Conservation (phyloP, 2,797 vertebrate species). For the Mus caroli region DNA sequence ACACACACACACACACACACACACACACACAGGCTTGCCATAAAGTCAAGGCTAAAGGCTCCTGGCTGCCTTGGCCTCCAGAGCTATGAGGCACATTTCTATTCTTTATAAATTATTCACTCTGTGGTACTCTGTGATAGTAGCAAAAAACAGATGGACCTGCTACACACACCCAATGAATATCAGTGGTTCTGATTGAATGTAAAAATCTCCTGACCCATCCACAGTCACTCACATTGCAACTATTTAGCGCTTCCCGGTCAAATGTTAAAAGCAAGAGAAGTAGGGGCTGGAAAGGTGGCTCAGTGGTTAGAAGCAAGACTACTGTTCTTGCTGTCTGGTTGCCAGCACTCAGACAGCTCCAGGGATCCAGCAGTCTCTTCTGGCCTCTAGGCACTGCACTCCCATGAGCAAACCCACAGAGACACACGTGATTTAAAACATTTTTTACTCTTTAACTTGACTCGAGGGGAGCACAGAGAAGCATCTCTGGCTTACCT, state of each 20-base stretch:
- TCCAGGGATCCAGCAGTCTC: neutral
- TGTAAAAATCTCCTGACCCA: neutral
- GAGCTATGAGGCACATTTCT: neutral
- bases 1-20: too few species aligned
- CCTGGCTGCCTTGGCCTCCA: neutral
- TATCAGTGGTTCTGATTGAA: neutral
- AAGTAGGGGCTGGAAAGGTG: neutral
- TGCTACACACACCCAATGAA: neutral
- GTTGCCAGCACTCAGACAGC: neutral
- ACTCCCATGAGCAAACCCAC: neutral
- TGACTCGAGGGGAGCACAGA: neutral
- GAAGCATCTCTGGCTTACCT: neutral
- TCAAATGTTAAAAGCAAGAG: constrained; percentile 3
- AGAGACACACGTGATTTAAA: neutral
- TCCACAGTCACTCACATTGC: neutral
- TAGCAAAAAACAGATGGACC: neutral
- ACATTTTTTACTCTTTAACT: neutral
- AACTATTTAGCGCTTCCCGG: neutral
- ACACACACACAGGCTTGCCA: neutral
- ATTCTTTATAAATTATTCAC: neutral
- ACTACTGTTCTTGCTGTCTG: neutral
- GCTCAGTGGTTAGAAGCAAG: neutral
- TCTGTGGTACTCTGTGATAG: neutral
- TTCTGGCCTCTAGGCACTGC: neutral
- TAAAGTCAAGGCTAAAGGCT: neutral